These are phyloP conservation scores for Ptychochromis oligacanthus DNA, from an alignment of 2,113 vertebrate species.

Conservation along the genomic window DNA sequence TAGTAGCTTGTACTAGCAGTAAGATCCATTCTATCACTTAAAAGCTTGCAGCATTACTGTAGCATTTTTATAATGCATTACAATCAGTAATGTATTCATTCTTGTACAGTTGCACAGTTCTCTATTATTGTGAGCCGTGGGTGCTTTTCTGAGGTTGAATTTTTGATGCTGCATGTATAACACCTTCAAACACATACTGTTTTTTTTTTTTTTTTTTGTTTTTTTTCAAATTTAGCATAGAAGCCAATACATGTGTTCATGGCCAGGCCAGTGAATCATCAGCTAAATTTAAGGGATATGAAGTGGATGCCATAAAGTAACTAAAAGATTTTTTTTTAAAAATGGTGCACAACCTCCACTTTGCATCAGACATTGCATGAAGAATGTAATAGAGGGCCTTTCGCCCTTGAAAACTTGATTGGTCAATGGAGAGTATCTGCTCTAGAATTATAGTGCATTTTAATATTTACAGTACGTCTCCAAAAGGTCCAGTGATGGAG, in stretches of 20 bases:
- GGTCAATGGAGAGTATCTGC: background rate
- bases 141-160: background rate
- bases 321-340: background rate
- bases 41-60: background rate
- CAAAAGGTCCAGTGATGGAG: background rate
- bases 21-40: background rate
- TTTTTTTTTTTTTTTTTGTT: too few relatives aligned
- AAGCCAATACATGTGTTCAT: rapidly evolving
- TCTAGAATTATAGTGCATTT: background rate
- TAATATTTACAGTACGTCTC: background rate
- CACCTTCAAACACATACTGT: background rate
- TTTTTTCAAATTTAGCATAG: background rate
- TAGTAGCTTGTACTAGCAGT: background rate
- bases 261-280: background rate
- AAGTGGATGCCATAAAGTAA: background rate
- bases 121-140: background rate
- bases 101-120: background rate
- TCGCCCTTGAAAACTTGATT: background rate
- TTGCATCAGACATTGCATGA: background rate
- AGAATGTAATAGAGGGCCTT: background rate
- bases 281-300: background rate
- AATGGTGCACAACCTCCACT: background rate
- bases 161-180: background rate
- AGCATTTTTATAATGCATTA: background rate
- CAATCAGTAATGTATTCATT: background rate